Conservation (phyloP, 1,140 invertebrate species). For the Lineus longissimus region DNA sequence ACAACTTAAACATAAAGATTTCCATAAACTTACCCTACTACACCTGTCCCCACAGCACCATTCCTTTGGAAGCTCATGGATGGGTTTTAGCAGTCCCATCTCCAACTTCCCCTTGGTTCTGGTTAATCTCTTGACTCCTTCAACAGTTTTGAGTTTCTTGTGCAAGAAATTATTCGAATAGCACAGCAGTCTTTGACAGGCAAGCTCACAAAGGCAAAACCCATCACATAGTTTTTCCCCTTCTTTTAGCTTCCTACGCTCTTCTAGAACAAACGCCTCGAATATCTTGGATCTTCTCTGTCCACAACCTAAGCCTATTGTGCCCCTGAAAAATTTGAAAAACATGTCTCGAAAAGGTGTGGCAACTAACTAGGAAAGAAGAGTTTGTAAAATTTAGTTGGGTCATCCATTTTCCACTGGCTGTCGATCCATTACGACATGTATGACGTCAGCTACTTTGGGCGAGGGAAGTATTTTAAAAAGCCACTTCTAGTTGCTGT, state of each 20-base stretch:
- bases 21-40: slow-evolving; percentile 39
- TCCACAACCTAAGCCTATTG: slow-evolving; percentile 47
- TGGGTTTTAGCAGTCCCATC: slow-evolving; percentile 25
- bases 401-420: too few relatives aligned
- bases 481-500: too few relatives aligned
- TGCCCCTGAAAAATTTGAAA: neutral
- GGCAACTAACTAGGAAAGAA: too few relatives aligned
- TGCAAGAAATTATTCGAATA: slow-evolving; percentile 54
- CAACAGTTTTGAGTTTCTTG: slow-evolving; percentile 42
- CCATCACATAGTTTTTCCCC: slow-evolving; percentile 15
- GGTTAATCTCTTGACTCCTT: neutral
- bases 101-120: slow-evolving; percentile 35
- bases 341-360: neutral
- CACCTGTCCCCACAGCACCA: slow-evolving; percentile 42
- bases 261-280: slow-evolving; percentile 42
- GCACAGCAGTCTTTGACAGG: slow-evolving; percentile 38
- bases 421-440: too few relatives aligned
- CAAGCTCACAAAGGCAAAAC: slow-evolving; percentile 42
- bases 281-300: slow-evolving; percentile 41
- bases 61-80: slow-evolving; percentile 25
- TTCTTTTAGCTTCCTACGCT: slow-evolving; percentile 31
- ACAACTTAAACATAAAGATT: too few relatives aligned
- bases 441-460: too few relatives aligned
- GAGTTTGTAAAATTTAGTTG: too few relatives aligned
- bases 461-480: too few relatives aligned